Evolutionary conservation across 2,797 vertebrate species (phyloP).

Genomic region (Hafferia zeledoni): DNA sequence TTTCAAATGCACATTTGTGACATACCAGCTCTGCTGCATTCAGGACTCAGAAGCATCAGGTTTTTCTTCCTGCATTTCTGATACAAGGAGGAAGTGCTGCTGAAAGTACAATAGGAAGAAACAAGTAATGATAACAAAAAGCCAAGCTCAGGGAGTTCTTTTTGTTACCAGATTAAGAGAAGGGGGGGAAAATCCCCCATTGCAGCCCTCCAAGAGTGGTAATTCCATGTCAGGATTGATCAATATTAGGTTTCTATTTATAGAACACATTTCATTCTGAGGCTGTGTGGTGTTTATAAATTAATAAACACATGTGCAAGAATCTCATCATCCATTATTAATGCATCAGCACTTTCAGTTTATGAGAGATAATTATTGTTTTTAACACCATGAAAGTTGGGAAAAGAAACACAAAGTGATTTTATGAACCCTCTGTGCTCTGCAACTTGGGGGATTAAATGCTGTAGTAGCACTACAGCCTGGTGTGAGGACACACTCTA

Average conservation of each 20-base stretch:
- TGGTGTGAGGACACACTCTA: not conserved
- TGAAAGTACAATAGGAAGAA: slow-evolving; percentile 18
- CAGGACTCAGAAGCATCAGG: not conserved
- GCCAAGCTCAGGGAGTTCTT: slow-evolving; percentile 8
- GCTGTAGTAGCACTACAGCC: not conserved
- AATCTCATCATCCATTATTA: slow-evolving; percentile 57
- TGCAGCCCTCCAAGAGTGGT: slow-evolving; percentile 7
- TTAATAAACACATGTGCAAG: slow-evolving; percentile 52
- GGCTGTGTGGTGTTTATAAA: slow-evolving; percentile 49
- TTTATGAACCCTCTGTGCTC: not conserved
- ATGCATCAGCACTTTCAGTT: not conserved
- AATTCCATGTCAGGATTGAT: slow-evolving; percentile 39
- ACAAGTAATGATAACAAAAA: slow-evolving; percentile 41
- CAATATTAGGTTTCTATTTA: slow-evolving; percentile 53
- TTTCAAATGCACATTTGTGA: slow-evolving; percentile 66
- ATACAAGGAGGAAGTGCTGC: slow-evolving; percentile 1
- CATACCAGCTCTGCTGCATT: not conserved
- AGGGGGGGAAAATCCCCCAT: not conserved
- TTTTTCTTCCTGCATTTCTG: slow-evolving; percentile 24
- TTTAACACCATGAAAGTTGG: not conserved
- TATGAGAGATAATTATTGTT: slow-evolving; percentile 24
- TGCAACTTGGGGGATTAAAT: not conserved
- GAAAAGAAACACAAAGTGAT: not conserved
- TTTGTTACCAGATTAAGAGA: not conserved
- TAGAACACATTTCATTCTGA: slow-evolving; percentile 16